Base-by-base conservation (phyloP, 2,113 vertebrate species). In the Guaruba guarouba region DNA sequence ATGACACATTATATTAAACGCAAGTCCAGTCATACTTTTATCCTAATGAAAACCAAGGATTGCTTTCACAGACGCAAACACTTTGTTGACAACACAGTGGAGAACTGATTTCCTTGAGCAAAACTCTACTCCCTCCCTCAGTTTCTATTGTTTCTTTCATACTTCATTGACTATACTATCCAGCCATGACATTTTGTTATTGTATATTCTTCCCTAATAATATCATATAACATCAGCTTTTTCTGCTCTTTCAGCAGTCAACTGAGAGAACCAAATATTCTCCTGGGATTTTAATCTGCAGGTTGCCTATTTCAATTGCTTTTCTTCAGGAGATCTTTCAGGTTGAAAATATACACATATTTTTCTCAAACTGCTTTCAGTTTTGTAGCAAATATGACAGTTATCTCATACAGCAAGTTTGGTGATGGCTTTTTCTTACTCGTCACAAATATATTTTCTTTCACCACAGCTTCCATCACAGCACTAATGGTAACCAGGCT, bases 131-230 rank as follows among this genome's bases (percentile, higher is more conserved):
- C 44, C 25, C 41, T 92, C 64, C 88, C 92, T 82, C 76, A 74
- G 55, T 77, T 93, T 70, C 75, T 64, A 81, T 88, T 93, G 88
- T 90, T 94, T 80, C 64, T 83, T 90, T 94, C 87, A 86, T 95
- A 95, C 79, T 97, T 95, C 93, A 95, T 44, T 95, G 93, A 86
- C 82, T 80, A 61, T 43, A 62, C 82, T 78, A 93, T 55, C 82
- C 85, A 93, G 61, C 82, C 90, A 81, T 96, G 93, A 92, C 93
- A 92, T 94, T 94, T 86, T 92, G 46, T 93, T 95, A 92, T 88
- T 95, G 93, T 90, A 96, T 81, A 95, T 81, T 91, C 71, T 48
- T 90, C 68, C 46, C 69, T 86, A 96, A 88, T 97, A 93, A 95
- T 90, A 94, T 88, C 67, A 86, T n/a, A 83, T 90, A 90, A 92